Conservation (phyloP, 2,113 vertebrate genomes). For the Lynx canadensis region DNA sequence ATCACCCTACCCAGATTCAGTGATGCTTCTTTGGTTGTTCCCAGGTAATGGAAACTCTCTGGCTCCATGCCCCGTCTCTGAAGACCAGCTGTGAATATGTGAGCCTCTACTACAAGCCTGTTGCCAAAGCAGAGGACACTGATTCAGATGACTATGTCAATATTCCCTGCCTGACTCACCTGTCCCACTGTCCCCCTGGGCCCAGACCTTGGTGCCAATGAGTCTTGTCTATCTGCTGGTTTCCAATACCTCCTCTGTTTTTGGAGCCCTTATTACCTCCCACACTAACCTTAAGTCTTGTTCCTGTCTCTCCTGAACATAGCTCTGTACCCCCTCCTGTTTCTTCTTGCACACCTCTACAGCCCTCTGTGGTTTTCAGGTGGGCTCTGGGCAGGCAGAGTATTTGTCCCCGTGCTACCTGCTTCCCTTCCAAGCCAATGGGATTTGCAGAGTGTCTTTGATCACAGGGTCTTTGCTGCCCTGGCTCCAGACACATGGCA, state of each 20-base stretch:
- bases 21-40: conserved; percentile 25
- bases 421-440: background rate
- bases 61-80: background rate
- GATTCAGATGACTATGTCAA: conserved; percentile 71
- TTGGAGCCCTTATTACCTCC: background rate
- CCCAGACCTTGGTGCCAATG: background rate
- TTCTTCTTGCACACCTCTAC: background rate
- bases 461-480: background rate
- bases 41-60: conserved; percentile 57
- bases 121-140: background rate
- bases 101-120: conserved; percentile 7
- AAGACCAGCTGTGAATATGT: conserved; percentile 60
- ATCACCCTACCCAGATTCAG: background rate
- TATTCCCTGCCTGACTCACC: background rate
- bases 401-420: background rate
- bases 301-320: background rate
- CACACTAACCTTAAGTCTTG: background rate
- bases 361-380: background rate
- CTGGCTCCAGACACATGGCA: background rate
- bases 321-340: background rate
- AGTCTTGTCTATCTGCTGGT: background rate
- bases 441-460: background rate
- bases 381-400: background rate
- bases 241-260: background rate
- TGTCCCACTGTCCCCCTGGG: background rate